These are phyloP conservation scores for Drosophila nr. fundita DNA, from an alignment of 2,888 invertebrate genomes.

Conservation along the genomic window DNA sequence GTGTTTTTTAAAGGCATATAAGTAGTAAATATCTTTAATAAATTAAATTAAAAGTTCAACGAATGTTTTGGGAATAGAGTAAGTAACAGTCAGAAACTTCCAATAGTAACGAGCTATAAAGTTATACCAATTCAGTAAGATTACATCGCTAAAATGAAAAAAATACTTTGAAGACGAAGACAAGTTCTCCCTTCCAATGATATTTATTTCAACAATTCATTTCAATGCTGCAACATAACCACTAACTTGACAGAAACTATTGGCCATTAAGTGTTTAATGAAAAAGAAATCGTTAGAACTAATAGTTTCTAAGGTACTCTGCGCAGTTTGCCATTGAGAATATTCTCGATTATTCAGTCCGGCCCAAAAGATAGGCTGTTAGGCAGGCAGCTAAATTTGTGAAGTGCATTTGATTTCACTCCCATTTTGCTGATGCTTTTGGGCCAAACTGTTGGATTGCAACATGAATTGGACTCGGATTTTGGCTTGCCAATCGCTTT, in stretches of 20 bases:
- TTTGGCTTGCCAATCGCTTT: conserved; percentile 12
- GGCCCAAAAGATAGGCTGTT: not conserved
- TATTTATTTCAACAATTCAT: not conserved
- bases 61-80: not conserved
- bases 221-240: not conserved
- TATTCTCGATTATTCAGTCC: not conserved
- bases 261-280: not conserved
- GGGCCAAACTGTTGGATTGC: conserved; percentile 15
- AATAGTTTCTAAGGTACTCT: not conserved
- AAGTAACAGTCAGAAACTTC: not conserved
- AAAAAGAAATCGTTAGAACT: not conserved
- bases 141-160: not conserved
- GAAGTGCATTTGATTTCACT: conserved; percentile 17
- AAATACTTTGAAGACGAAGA: not conserved
- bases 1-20: not conserved
- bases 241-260: conserved; percentile 1
- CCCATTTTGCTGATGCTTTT: not conserved
- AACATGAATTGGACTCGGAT: conserved; percentile 12
- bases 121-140: not conserved
- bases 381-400: conserved; percentile 8
- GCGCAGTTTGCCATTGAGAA: conserved; percentile 9
- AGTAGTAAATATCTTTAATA: not conserved
- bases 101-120: not conserved
- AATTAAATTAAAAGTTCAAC: accelerated
- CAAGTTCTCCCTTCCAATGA: not conserved